Base-by-base conservation (phyloP, 2,888 invertebrate species). In the Epiblema foenella region DNA sequence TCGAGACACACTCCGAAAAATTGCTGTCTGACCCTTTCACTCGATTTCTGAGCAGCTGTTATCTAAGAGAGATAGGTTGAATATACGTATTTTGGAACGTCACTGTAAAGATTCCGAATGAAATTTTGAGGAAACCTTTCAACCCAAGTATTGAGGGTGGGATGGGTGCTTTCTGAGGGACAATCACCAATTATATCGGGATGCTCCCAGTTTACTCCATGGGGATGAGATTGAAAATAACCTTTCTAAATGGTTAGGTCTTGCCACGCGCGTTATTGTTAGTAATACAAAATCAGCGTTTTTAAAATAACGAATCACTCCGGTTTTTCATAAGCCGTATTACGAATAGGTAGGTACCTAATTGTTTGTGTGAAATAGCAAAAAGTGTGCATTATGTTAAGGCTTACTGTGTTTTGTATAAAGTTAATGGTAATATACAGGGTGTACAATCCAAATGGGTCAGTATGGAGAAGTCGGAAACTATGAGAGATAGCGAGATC, bases 101-200 rank as follows among this genome's bases (percentile, higher is more conserved):
- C 46, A n/a, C 46, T 46, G 15, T 46, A 46, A 5, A 42, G 42
- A 15, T 42, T 46, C 46, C n/a, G 46, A 46, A 46, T 12, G 15
- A 20, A 24, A 15, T 42, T 60, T 46, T n/a, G 24, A n/a, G 18
- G 15, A 24, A 20, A 60, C 59, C 24, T 24, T 60, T 9, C n/a
- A 24, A 60, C 46, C 42, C 59, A 60, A 46, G 24, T 24, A 46
- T n/a, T 24, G 46, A 15, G 39, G 59, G 18, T 18, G 20, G 8
- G 24, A 46, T 60, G 46, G 42, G n/a, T 59, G 59, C 59, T 60
- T 46, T 60, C 15, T 42, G 59, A 9, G 42, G 42, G 42, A 42
- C 15, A 57, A 24, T 60, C 42, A 46, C 20, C 20, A 46, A 60
- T 46, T 60, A 18, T 60, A 24, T 20, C 59, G 42, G 42, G 17